phyloP scores from a whole-genome alignment of 2,797 vertebrate genomes.

The Parambassis ranga region DNA sequence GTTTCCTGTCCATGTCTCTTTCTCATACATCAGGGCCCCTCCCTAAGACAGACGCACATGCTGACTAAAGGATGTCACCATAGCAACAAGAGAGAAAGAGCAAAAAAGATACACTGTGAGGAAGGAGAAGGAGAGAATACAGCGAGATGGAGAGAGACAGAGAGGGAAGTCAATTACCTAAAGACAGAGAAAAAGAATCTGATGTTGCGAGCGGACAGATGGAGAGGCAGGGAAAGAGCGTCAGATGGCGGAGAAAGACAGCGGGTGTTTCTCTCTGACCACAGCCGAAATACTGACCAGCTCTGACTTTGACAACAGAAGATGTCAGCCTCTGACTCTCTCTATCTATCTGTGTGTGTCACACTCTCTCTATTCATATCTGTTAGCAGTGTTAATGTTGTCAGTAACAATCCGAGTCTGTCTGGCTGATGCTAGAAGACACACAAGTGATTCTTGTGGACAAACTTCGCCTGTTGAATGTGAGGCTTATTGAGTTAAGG shows the following conservation, averaged over 20 bases:
- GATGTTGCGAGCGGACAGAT: conserved; percentile 62
- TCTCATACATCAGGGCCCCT: conserved; percentile 69
- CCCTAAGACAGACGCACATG: conserved; percentile 65
- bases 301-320: conserved; percentile 58
- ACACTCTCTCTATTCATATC: conserved; percentile 66
- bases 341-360: conserved; percentile 42
- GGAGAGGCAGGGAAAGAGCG: conserved; percentile 67
- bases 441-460: conserved; percentile 28
- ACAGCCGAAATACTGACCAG: conserved; percentile 57
- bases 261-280: conserved; percentile 61
- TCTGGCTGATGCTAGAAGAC: conserved; percentile 20
- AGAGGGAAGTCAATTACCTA: conserved; percentile 62
- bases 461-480: conserved; percentile 19
- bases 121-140: conserved; percentile 57
- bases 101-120: conserved; percentile 52
- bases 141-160: conserved; percentile 52
- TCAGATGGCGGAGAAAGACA: conserved; percentile 71
- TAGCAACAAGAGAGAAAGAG: conserved; percentile 79
- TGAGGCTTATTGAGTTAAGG: conserved; percentile 5
- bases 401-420: conserved; percentile 62
- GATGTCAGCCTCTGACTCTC: conserved; percentile 52
- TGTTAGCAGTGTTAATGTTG: conserved; percentile 48
- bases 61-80: conserved; percentile 76
- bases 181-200: conserved; percentile 48
- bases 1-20: conserved; percentile 43